These are phyloP conservation scores for Latrodectus geometricus DNA, from an alignment of 1,140 invertebrate genomes.

Conservation along the genomic window DNA sequence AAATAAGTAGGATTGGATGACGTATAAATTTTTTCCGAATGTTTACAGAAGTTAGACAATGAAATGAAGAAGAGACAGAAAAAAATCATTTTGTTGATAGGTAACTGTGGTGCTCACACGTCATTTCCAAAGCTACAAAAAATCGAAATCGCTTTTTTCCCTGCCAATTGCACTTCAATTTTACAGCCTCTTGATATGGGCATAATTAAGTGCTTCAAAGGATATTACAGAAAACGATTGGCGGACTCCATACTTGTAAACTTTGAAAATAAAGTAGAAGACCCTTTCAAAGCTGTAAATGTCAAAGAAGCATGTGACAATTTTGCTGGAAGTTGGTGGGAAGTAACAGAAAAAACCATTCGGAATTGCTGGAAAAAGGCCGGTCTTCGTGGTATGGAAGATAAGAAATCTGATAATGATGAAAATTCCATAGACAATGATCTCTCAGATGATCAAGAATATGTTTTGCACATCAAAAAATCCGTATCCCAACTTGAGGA, in stretches of 20 bases:
- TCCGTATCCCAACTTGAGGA: slow-evolving; percentile 13
- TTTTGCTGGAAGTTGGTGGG: slow-evolving; percentile 8
- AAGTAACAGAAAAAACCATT: slow-evolving; percentile 16
- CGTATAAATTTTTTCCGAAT: too few relatives aligned
- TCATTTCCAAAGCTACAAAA: slow-evolving; percentile 6
- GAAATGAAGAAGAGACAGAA: too few relatives aligned
- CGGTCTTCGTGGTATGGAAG: slow-evolving; percentile 1
- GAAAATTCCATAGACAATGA: slow-evolving; percentile 9
- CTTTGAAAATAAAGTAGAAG: slow-evolving; percentile 17
- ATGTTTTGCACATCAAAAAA: slow-evolving; percentile 10
- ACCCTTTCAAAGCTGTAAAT: slow-evolving; percentile 14
- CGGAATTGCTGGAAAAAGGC: slow-evolving; percentile 14
- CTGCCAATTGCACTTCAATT: slow-evolving; percentile 9
- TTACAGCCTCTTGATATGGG: slow-evolving; percentile 5
- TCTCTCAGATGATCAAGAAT: slow-evolving; percentile 17
- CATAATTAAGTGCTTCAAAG: slow-evolving; percentile 20
- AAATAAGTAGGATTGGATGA: too few relatives aligned
- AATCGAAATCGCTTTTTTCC: slow-evolving; percentile 6
- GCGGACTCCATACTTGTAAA: slow-evolving; percentile 10
- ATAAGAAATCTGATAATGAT: slow-evolving; percentile 9
- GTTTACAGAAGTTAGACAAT: too few relatives aligned
- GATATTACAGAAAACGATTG: slow-evolving; percentile 7
- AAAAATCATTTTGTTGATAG: too few relatives aligned
- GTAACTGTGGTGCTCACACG: too few relatives aligned
- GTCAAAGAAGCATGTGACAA: not conserved